phyloP scores from a whole-genome alignment of 2,888 invertebrate species.

The Drosophila colorata region DNA sequence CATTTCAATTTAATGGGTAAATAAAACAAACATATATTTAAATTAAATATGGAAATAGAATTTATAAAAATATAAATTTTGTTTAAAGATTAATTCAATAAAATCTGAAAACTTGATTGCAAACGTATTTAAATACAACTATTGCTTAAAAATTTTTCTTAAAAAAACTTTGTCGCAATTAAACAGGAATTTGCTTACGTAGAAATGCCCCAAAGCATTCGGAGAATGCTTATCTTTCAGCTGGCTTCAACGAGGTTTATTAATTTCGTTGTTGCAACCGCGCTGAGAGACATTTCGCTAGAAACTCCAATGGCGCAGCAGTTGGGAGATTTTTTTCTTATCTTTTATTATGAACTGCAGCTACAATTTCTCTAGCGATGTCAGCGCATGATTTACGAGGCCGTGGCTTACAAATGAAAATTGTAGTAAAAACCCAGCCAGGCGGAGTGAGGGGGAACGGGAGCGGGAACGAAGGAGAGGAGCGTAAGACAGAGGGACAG shows the following conservation, averaged over 20 bases:
- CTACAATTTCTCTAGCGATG: slow-evolving; percentile 72
- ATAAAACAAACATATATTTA: too few relatives aligned
- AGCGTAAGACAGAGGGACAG: slow-evolving; percentile 36
- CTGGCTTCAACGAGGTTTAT: slow-evolving; percentile 57
- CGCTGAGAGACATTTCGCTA: slow-evolving; percentile 40
- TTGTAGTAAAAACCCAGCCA: slow-evolving; percentile 64
- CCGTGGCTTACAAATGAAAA: slow-evolving; percentile 71
- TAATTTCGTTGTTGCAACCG: slow-evolving; percentile 57
- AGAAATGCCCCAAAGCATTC: neutral
- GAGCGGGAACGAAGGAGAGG: too few relatives aligned
- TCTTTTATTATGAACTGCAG: slow-evolving; percentile 76
- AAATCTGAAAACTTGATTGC: too few relatives aligned
- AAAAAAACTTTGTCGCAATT: slow-evolving; percentile 13
- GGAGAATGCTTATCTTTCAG: slow-evolving; percentile 4
- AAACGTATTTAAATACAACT: neutral
- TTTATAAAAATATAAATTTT: too few relatives aligned
- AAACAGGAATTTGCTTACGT: slow-evolving; percentile 6
- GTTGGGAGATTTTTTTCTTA: slow-evolving; percentile 46
- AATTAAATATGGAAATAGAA: too few relatives aligned
- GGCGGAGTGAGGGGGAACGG: neutral
- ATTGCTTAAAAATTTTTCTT: neutral
- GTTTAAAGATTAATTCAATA: too few relatives aligned
- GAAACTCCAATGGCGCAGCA: slow-evolving; percentile 52
- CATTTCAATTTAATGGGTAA: too few relatives aligned
- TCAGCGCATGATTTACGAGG: slow-evolving; percentile 78